A percentile compares a stretch with the other conserved stretches of the same genome.
phyloP scores from a whole-genome alignment of 2,113 vertebrate species.

The Phalacrocorax brasilianus region DNA sequence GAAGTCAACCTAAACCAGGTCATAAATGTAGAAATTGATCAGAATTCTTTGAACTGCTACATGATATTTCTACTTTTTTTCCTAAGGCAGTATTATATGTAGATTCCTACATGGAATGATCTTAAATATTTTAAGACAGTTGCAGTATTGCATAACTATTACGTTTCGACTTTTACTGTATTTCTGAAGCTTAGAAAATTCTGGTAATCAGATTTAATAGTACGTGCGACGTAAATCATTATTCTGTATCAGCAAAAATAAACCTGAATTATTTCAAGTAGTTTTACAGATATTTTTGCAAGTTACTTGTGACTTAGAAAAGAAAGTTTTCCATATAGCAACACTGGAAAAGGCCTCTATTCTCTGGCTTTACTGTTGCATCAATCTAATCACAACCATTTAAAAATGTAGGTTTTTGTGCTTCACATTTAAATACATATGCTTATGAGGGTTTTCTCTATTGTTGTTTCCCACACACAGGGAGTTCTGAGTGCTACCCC shows the following conservation, averaged over 20 bases:
- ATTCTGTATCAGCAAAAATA: neutral
- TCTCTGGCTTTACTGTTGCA: neutral
- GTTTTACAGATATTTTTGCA: neutral
- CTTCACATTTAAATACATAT: neutral
- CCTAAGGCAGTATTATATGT: neutral
- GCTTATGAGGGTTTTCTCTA: neutral
- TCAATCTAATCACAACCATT: neutral
- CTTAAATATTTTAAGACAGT: neutral
- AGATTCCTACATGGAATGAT: neutral
- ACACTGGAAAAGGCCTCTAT: neutral
- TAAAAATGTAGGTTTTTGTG: neutral
- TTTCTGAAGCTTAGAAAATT: neutral
- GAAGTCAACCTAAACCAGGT: neutral
- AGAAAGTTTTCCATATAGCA: neutral
- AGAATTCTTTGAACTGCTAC: neutral
- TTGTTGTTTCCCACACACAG: slow-evolving; percentile 71
- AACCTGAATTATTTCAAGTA: neutral
- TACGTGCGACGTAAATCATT: neutral
- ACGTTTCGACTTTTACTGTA: neutral
- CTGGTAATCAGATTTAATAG: neutral
- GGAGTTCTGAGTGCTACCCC: slow-evolving; percentile 89
- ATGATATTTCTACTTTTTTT: neutral
- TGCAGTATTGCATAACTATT: neutral
- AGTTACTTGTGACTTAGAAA: neutral
- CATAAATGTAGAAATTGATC: neutral